A percentile compares a stretch with the other conserved stretches of the same genome.
Evolutionary conservation across 2,113 vertebrate genomes (phyloP).

Genomic region (Elanus axillaris): DNA sequence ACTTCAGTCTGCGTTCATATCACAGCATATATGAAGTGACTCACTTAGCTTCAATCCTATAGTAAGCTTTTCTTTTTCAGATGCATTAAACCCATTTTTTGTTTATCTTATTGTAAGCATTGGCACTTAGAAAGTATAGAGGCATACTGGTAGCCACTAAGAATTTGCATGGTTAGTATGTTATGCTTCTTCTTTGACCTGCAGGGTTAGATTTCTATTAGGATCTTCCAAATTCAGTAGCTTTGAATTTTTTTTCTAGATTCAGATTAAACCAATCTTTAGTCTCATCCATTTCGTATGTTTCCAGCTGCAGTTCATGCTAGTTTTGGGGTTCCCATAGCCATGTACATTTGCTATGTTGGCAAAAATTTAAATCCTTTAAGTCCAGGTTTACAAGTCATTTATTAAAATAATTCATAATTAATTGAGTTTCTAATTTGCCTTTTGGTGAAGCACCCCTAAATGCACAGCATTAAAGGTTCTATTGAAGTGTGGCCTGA

Average conservation of each 20-base stretch:
- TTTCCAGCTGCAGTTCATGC: not conserved
- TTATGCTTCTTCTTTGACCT: not conserved
- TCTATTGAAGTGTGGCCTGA: not conserved
- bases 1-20: not conserved
- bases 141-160: not conserved
- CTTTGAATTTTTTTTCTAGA: conserved; percentile 24
- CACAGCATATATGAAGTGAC: not conserved
- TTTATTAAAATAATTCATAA: conserved; percentile 51
- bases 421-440: conserved; percentile 44
- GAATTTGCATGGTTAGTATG: not conserved
- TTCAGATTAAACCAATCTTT: not conserved
- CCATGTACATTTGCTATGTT: not conserved
- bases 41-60: not conserved
- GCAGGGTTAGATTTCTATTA: not conserved
- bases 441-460: conserved; percentile 8
- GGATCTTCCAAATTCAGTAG: not conserved
- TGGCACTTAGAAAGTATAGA: not conserved
- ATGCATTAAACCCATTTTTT: not conserved
- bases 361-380: not conserved
- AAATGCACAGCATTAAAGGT: not conserved
- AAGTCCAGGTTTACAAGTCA: conserved; percentile 9
- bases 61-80: not conserved
- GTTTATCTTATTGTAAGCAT: not conserved
- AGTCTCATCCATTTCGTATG: not conserved
- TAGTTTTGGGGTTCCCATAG: not conserved